These are phyloP conservation scores for Heliornis fulica DNA, from an alignment of 2,113 vertebrate genomes.

Conservation along the genomic window DNA sequence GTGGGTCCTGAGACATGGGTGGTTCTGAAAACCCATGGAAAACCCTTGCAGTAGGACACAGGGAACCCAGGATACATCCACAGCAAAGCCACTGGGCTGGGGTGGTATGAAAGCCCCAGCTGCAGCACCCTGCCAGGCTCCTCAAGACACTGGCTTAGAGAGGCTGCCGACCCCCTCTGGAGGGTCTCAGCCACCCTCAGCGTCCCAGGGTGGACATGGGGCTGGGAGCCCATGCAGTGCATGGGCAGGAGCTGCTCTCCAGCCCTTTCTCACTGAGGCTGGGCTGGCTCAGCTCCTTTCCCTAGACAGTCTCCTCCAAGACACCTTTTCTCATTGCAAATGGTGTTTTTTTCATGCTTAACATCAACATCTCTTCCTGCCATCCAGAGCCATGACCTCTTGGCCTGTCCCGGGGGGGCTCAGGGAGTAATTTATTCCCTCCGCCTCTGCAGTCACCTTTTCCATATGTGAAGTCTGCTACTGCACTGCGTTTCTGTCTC, in stretches of 20 bases:
- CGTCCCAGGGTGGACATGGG: not conserved
- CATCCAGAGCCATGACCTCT: not conserved
- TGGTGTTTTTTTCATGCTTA: not conserved
- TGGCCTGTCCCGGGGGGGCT: not conserved
- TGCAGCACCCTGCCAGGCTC: not conserved
- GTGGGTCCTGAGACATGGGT: not conserved
- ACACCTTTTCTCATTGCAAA: not conserved
- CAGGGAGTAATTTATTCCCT: not conserved
- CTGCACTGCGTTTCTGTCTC: not conserved
- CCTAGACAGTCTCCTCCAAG: not conserved
- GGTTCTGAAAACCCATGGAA: not conserved
- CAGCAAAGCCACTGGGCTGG: not conserved
- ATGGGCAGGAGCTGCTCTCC: not conserved
- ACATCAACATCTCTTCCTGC: not conserved
- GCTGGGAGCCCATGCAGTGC: rapidly evolving
- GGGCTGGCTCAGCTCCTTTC: not conserved
- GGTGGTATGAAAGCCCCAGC: not conserved
- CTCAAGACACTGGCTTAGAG: not conserved
- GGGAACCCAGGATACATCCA: not conserved
- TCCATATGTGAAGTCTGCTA: not conserved
- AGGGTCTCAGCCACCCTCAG: not conserved
- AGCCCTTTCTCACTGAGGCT: not conserved
- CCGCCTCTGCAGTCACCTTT: not conserved
- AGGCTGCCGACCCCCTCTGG: rapidly evolving
- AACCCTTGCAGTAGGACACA: not conserved